Evolutionary conservation across 1,140 invertebrate genomes (phyloP).

Genomic region (Pogonomyrmex barbatus): DNA sequence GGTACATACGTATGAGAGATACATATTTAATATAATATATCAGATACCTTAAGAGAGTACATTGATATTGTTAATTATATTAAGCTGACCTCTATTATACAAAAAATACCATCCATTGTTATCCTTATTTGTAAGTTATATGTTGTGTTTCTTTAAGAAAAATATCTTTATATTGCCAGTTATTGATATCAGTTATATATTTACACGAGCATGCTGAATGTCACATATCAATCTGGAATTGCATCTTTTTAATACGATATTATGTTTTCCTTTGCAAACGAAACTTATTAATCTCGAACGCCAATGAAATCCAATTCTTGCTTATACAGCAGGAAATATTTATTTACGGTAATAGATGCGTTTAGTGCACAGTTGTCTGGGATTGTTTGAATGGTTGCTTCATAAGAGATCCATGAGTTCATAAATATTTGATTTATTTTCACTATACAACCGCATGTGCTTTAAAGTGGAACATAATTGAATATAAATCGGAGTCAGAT

Average conservation of each 20-base stretch:
- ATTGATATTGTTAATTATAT: constrained; percentile 52
- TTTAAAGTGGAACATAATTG: constrained; percentile 51
- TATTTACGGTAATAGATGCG: background rate
- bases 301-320: constrained; percentile 16
- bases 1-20: background rate
- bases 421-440: constrained; percentile 57
- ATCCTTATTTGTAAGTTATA: constrained; percentile 29
- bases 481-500: constrained; percentile 37
- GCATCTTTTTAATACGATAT: background rate
- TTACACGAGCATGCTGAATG: constrained; percentile 12
- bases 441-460: constrained; percentile 24
- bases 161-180: constrained; percentile 30
- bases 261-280: background rate
- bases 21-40: constrained; percentile 52
- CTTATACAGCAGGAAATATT: constrained; percentile 26
- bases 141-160: constrained; percentile 22
- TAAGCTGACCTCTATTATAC: constrained; percentile 40
- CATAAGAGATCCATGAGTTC: constrained; percentile 7
- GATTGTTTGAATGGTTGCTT: constrained; percentile 22
- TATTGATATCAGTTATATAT: constrained; percentile 35
- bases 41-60: constrained; percentile 18
- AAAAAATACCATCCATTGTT: constrained; percentile 33
- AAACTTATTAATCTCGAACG: background rate
- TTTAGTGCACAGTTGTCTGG: background rate
- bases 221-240: constrained; percentile 30